phyloP scores from a whole-genome alignment of 2,113 vertebrate genomes.

The Petrocephalus zakoni region DNA sequence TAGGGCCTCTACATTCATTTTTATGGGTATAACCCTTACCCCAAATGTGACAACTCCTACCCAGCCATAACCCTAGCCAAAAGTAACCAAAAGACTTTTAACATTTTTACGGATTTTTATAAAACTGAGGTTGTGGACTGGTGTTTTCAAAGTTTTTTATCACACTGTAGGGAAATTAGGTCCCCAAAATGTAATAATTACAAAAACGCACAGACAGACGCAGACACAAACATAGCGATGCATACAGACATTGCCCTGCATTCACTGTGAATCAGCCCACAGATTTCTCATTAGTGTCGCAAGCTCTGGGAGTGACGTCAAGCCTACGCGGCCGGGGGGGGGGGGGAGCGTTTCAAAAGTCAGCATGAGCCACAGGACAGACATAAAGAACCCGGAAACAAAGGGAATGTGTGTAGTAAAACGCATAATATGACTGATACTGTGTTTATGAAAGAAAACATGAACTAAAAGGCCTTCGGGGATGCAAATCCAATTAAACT shows the following conservation, averaged over 20 bases:
- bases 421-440: not conserved
- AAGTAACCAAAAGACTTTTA: too few relatives aligned
- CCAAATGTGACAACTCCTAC: too few relatives aligned
- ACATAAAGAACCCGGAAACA: not conserved
- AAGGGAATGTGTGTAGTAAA: not conserved
- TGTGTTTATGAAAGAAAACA: not conserved
- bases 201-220: too few relatives aligned
- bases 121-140: not conserved
- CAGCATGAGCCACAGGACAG: not conserved
- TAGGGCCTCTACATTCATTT: too few relatives aligned
- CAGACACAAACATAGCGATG: not conserved
- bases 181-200: not conserved
- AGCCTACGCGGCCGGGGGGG: not conserved
- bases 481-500: not conserved
- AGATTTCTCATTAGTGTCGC: not conserved
- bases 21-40: too few relatives aligned
- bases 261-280: conserved; percentile 12
- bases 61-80: too few relatives aligned
- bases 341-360: not conserved
- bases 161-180: not conserved
- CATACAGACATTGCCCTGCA: not conserved
- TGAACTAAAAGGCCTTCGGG: not conserved
- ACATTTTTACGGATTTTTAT: not conserved
- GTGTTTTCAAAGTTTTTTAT: not conserved
- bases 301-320: not conserved